These are phyloP conservation scores for Drosophila monieri DNA, from an alignment of 2,888 invertebrate species.

Conservation along the genomic window DNA sequence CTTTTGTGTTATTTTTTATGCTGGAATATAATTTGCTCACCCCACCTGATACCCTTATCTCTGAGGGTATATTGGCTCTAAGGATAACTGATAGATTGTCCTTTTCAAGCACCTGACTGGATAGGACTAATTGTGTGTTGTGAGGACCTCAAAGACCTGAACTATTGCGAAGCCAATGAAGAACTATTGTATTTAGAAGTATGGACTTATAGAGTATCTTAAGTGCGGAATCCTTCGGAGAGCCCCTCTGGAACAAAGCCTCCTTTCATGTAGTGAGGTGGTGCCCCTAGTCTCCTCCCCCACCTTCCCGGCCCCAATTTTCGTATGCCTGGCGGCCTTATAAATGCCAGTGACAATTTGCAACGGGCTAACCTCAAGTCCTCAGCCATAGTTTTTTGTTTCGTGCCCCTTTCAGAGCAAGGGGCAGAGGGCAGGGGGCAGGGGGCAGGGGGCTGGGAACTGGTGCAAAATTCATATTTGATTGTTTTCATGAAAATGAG, in stretches of 20 bases:
- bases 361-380: conserved; percentile 44
- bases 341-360: conserved; percentile 75
- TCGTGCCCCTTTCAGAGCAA: background rate
- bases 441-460: background rate
- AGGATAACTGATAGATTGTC: no score
- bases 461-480: conserved; percentile 78
- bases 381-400: conserved; percentile 2
- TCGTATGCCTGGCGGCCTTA: conserved; percentile 52
- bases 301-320: background rate
- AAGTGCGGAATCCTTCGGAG: background rate
- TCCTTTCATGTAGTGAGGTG: background rate
- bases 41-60: background rate
- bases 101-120: no score
- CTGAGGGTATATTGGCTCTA: background rate
- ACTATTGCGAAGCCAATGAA: no score
- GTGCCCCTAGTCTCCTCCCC: background rate
- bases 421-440: background rate
- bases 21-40: conserved; percentile 56
- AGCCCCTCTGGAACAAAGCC: background rate
- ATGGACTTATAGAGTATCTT: background rate
- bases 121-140: no score
- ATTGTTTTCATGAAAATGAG: conserved; percentile 80
- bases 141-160: no score
- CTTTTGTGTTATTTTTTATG: conserved; percentile 67
- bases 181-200: no score